Conservation (phyloP, 2,888 invertebrate genomes). For the Priocnemis perturbator region DNA sequence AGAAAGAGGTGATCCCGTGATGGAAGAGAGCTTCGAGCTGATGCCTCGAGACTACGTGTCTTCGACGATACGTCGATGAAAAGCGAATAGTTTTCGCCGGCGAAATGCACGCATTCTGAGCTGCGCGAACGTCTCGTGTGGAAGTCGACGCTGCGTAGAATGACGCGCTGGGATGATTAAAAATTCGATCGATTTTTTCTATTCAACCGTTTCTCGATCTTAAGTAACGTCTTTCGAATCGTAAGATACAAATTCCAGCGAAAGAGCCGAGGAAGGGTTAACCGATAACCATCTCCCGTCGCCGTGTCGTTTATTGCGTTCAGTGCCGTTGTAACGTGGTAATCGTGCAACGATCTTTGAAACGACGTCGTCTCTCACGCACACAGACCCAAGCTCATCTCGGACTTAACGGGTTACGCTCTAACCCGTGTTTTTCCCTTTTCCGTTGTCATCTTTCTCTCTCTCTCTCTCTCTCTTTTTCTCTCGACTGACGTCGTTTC, state of each 20-base stretch:
- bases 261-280: neutral
- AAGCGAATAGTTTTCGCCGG: neutral
- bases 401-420: too few relatives aligned
- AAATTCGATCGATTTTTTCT: neutral
- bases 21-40: slow-evolving; percentile 16
- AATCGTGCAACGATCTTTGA: too few relatives aligned
- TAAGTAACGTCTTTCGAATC: neutral
- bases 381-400: too few relatives aligned
- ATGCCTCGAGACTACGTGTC: slow-evolving; percentile 4
- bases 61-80: slow-evolving; percentile 6
- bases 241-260: neutral
- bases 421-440: too few relatives aligned
- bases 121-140: too few relatives aligned
- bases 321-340: too few relatives aligned
- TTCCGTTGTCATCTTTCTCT: slow-evolving; percentile 3
- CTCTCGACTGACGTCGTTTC: slow-evolving; percentile 24
- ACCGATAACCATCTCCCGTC: neutral
- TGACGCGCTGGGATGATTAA: neutral
- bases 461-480: slow-evolving; percentile 12
- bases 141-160: too few relatives aligned
- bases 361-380: too few relatives aligned
- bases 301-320: too few relatives aligned
- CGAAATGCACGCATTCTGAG: neutral
- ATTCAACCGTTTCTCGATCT: neutral
- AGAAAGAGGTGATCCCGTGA: slow-evolving; percentile 35